Evolutionary conservation across 2,797 vertebrate species (phyloP).

Genomic region (Sparidentex hasta): DNA sequence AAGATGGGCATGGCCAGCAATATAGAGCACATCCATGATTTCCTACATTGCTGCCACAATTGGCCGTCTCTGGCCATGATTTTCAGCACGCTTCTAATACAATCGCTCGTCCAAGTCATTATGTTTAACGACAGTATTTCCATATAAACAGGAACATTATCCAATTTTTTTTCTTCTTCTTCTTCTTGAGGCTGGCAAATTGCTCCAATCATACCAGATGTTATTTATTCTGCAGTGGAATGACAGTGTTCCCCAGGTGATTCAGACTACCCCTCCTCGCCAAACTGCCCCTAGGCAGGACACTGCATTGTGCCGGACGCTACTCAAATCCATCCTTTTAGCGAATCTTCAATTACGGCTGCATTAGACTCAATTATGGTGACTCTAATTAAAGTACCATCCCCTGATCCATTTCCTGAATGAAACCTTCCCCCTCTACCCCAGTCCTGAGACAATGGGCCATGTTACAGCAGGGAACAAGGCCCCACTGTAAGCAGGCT

Average conservation of each 20-base stretch:
- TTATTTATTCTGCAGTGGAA: conserved; percentile 56
- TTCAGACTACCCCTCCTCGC: conserved; percentile 16
- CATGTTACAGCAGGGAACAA: conserved; percentile 82
- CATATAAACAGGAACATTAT: conserved; percentile 44
- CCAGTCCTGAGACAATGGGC: conserved; percentile 77
- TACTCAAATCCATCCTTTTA: conserved; percentile 63
- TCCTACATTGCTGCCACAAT: conserved; percentile 48
- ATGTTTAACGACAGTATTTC: conserved; percentile 30
- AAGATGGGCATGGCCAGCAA: conserved; percentile 71
- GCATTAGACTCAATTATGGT: conserved; percentile 83
- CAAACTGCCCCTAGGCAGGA: conserved; percentile 38
- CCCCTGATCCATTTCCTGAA: conserved; percentile 81
- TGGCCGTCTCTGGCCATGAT: conserved; percentile 42
- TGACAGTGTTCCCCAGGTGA: conserved; percentile 62
- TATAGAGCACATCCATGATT: conserved; percentile 67
- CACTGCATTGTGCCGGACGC: conserved; percentile 64
- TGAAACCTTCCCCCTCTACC: conserved; percentile 68
- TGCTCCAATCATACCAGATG: conserved; percentile 50
- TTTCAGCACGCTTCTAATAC: conserved; percentile 6
- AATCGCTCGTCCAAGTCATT: conserved; percentile 7
- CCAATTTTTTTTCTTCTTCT: conserved; percentile 6
- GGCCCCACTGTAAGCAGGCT: conserved; percentile 84
- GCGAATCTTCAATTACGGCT: conserved; percentile 78
- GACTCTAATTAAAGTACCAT: conserved; percentile 81
- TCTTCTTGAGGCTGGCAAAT: conserved; percentile 21